These are phyloP conservation scores for Drosophila equinoxialis DNA, from an alignment of 1,140 invertebrate species.

Conservation along the genomic window DNA sequence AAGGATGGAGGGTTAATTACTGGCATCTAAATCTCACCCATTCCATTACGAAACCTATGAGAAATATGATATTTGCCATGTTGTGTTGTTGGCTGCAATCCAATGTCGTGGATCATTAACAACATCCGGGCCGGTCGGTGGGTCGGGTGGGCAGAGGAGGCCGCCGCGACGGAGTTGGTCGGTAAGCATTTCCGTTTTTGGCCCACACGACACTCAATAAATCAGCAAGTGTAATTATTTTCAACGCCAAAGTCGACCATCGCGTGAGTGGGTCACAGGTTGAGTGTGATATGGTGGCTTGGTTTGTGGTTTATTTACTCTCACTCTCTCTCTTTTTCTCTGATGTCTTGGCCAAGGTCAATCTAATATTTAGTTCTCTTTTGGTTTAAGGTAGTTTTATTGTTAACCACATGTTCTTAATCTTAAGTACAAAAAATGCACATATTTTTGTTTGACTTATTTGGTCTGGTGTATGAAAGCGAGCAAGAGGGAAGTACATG, in stretches of 20 bases:
- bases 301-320: background rate
- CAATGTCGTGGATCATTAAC: conserved; percentile 76
- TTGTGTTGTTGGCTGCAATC: conserved; percentile 46
- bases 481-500: background rate
- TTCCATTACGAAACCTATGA: background rate
- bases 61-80: background rate
- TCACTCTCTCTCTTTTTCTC: background rate
- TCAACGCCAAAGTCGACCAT: conserved; percentile 61
- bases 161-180: background rate
- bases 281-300: background rate
- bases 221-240: conserved; percentile 80
- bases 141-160: background rate
- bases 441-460: too few species aligned
- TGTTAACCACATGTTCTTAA: too few species aligned
- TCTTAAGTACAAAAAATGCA: too few species aligned
- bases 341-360: conserved; percentile 8
- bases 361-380: background rate
- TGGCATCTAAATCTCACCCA: background rate
- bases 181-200: background rate
- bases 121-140: conserved; percentile 44
- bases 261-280: conserved; percentile 20
- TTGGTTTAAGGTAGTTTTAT: background rate
- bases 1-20: conserved; percentile 7
- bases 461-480: too few species aligned
- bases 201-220: conserved; percentile 69